phyloP scores from a whole-genome alignment of 2,113 vertebrate genomes.

The Ardeotis arabs region DNA sequence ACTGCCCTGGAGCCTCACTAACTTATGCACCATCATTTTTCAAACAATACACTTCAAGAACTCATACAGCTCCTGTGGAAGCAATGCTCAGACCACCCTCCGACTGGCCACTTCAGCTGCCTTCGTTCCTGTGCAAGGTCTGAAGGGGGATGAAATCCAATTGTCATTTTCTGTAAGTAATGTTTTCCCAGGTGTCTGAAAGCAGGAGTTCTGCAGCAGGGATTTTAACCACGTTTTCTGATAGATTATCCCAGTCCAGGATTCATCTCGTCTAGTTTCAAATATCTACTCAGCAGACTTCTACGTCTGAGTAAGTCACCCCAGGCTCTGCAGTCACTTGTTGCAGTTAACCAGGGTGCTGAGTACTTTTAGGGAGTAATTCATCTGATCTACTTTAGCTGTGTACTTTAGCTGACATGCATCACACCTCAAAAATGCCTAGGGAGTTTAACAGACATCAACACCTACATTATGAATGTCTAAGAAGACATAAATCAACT shows the following conservation, averaged over 20 bases:
- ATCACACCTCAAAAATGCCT: background rate
- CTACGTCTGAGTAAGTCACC: background rate
- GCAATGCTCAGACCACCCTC: background rate
- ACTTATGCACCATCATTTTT: conserved; percentile 76
- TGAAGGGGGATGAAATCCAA: background rate
- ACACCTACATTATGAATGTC: background rate
- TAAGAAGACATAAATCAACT: conserved; percentile 3
- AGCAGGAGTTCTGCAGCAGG: background rate
- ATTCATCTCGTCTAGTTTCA: background rate
- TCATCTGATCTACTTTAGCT: background rate
- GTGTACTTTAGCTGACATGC: conserved; percentile 6
- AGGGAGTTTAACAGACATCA: background rate
- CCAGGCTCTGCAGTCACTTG: background rate
- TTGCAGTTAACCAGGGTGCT: background rate
- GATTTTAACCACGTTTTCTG: background rate
- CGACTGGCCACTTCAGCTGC: background rate
- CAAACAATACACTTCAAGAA: conserved; percentile 67
- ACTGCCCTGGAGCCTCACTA: conserved; percentile 73
- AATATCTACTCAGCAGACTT: background rate
- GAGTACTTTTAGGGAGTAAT: conserved; percentile 10
- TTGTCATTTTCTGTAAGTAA: background rate
- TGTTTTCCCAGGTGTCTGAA: background rate
- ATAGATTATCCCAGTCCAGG: background rate
- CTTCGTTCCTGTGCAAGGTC: rapidly evolving
- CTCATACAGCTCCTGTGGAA: conserved; percentile 1